These are phyloP conservation scores for Sycobia sp. DNA, from an alignment of 1,140 invertebrate species.

Conservation along the genomic window DNA sequence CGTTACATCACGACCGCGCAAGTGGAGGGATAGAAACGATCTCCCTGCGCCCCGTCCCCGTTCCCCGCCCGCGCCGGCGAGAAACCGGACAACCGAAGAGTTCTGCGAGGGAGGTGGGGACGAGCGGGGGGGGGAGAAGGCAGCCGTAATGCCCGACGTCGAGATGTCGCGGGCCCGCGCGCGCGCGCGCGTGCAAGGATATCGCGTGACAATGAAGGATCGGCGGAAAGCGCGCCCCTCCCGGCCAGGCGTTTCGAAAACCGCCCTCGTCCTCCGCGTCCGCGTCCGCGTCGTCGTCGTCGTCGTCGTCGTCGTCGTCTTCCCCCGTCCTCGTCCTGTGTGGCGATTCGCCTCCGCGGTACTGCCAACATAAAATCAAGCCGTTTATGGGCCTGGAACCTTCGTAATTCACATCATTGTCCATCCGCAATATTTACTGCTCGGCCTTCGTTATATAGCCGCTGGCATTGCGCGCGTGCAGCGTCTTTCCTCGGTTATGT, in stretches of 20 bases:
- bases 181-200: conserved; percentile 33
- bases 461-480: not conserved
- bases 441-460: conserved; percentile 48
- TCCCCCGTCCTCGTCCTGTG: conserved; percentile 50
- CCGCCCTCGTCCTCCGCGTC: no score
- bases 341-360: conserved; percentile 42
- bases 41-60: not conserved
- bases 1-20: conserved; percentile 49
- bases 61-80: not conserved
- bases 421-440: conserved; percentile 54
- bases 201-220: conserved; percentile 42
- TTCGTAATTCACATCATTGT: conserved; percentile 58
- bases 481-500: no score
- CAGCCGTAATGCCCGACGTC: no score
- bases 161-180: no score
- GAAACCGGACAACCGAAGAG: no score
- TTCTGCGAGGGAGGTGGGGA: no score
- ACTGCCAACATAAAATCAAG: conserved; percentile 53
- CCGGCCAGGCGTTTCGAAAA: not conserved
- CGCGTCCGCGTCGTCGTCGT: no score
- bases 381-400: conserved; percentile 55
- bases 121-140: no score
- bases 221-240: conserved; percentile 23
- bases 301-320: no score
- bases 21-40: no score